Evolutionary conservation across 2,888 invertebrate genomes (phyloP).

Genomic region (Aporophyla lueneburgensis): DNA sequence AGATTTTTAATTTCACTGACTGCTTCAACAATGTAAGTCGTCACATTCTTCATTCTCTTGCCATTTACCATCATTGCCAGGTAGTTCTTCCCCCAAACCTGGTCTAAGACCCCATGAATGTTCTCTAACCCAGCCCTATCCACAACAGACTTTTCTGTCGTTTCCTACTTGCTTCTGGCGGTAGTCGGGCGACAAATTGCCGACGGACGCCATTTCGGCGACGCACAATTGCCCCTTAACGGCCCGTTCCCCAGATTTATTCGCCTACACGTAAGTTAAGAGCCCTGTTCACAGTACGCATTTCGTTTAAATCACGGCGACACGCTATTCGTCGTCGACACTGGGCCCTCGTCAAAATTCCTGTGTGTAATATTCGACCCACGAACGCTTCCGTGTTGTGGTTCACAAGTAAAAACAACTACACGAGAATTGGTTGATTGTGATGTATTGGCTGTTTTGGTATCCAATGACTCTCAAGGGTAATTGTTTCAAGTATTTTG

Average conservation of each 20-base stretch:
- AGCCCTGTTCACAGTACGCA: constrained; percentile 65
- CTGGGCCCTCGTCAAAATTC: constrained; percentile 62
- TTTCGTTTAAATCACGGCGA: constrained; percentile 67
- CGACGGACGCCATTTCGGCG: constrained; percentile 71
- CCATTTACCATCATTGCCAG: neutral
- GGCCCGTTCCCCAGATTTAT: constrained; percentile 74
- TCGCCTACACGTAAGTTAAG: constrained; percentile 71
- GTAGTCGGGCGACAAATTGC: constrained; percentile 70
- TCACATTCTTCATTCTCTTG: neutral
- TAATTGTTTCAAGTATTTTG: constrained; percentile 33
- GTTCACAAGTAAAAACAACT: constrained; percentile 34
- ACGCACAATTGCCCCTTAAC: constrained; percentile 75
- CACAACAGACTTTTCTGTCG: constrained; percentile 53
- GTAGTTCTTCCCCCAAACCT: neutral
- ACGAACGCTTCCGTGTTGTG: constrained; percentile 62
- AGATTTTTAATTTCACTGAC: neutral
- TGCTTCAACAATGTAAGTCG: neutral
- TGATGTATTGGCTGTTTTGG: constrained; percentile 38
- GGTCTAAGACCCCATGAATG: constrained; percentile 15
- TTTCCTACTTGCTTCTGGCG: constrained; percentile 65
- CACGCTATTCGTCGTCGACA: constrained; percentile 63
- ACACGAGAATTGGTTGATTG: constrained; percentile 36
- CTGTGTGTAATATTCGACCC: constrained; percentile 56
- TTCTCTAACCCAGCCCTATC: constrained; percentile 53
- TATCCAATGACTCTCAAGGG: constrained; percentile 24